Conservation (phyloP, 2,113 vertebrate genomes). For the Apteryx owenii region DNA sequence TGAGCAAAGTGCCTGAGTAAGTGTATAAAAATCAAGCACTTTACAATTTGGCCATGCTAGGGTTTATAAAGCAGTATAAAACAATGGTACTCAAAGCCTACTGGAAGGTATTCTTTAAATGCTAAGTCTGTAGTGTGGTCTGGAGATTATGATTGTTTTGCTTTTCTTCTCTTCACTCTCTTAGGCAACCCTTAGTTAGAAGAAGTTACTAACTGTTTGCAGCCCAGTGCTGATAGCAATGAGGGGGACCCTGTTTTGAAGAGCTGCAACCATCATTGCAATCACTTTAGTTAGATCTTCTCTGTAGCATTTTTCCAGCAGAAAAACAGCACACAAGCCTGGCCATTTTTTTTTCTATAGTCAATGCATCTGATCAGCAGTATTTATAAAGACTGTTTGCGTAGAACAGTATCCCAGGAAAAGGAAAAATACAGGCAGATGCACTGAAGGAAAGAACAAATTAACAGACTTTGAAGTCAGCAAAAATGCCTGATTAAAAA, state of each 20-base stretch:
- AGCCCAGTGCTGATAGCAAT: background rate
- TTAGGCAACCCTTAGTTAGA: background rate
- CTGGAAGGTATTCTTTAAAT: background rate
- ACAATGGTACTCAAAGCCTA: background rate
- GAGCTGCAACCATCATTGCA: constrained; percentile 22
- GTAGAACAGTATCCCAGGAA: constrained; percentile 60
- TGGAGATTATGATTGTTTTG: background rate
- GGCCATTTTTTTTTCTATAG: constrained; percentile 30
- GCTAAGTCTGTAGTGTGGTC: background rate
- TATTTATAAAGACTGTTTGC: constrained; percentile 55
- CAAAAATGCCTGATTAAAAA: constrained; percentile 49
- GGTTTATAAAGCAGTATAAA: background rate
- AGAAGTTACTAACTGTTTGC: background rate
- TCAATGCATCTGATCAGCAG: constrained; percentile 61
- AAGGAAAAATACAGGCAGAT: constrained; percentile 60
- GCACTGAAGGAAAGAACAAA: constrained; percentile 46
- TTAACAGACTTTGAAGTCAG: constrained; percentile 57
- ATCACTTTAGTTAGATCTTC: constrained; percentile 41
- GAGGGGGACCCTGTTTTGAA: background rate
- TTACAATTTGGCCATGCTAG: background rate
- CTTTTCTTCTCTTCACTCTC: background rate
- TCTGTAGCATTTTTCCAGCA: constrained; percentile 41
- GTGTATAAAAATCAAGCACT: background rate
- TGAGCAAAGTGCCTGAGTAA: background rate
- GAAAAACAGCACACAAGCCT: background rate